These are phyloP conservation scores for Falco biarmicus DNA, from an alignment of 2,797 vertebrate genomes.

Conservation along the genomic window DNA sequence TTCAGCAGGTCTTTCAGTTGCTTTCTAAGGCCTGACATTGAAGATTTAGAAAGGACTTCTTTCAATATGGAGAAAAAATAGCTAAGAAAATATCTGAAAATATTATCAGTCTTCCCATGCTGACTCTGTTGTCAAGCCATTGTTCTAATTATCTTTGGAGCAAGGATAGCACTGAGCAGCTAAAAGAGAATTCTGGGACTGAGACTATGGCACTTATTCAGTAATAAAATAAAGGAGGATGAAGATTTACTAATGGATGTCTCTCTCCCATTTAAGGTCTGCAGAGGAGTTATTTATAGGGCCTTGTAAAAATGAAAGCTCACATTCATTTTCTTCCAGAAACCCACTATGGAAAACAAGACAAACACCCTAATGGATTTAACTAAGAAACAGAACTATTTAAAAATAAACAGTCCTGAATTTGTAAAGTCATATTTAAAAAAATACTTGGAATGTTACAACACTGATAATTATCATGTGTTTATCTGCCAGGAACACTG, in stretches of 20 bases:
- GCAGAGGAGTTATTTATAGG: slow-evolving; percentile 4
- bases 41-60: background rate
- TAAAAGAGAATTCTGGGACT: background rate
- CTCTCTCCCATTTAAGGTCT: background rate
- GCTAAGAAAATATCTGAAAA: background rate
- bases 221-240: background rate
- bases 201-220: background rate
- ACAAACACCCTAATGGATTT: slow-evolving; percentile 36
- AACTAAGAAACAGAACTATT: slow-evolving; percentile 29
- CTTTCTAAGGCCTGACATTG: background rate
- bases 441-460: slow-evolving; percentile 48
- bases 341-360: slow-evolving; percentile 40
- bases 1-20: background rate
- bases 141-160: background rate
- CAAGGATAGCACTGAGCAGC: background rate
- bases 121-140: background rate
- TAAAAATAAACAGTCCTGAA: slow-evolving; percentile 61
- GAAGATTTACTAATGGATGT: background rate
- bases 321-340: slow-evolving; percentile 15
- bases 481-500: slow-evolving; percentile 50
- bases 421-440: slow-evolving; percentile 32
- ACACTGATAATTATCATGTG: slow-evolving; percentile 8
- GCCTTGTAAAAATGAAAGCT: slow-evolving; percentile 40
- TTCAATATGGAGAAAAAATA: background rate
- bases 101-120: background rate